These are phyloP conservation scores for Polypterus senegalus DNA, from an alignment of 2,113 vertebrate species.

Conservation along the genomic window DNA sequence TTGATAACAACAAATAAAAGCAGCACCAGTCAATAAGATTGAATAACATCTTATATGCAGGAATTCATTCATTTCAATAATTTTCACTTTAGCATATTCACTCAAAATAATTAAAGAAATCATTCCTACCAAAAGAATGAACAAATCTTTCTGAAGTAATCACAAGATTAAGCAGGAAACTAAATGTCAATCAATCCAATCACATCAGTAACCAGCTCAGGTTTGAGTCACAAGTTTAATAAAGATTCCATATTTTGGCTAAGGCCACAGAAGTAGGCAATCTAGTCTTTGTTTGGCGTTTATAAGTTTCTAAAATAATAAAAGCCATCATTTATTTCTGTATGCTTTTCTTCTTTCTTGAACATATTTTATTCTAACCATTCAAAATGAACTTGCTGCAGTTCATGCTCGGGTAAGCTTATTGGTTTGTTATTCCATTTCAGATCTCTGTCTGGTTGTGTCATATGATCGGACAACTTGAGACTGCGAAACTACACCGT, in stretches of 20 bases:
- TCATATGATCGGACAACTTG: conserved; percentile 91
- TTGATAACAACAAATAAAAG: too few species aligned
- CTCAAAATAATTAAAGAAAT: too few species aligned
- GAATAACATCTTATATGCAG: too few species aligned
- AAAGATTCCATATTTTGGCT: conserved; percentile 37
- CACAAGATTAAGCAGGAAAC: conserved; percentile 3
- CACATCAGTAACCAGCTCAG: conserved; percentile 1
- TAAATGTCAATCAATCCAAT: neutral
- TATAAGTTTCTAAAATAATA: too few species aligned
- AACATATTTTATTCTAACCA: too few species aligned
- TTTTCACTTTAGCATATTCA: too few species aligned
- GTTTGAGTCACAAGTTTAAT: conserved; percentile 3
- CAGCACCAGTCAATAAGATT: too few species aligned
- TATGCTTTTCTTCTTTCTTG: conserved; percentile 16
- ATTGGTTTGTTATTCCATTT: conserved; percentile 54
- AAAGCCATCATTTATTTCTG: neutral
- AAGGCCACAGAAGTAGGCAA: conserved; percentile 62
- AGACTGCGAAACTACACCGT: conserved; percentile 88
- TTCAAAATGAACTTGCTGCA: too few species aligned
- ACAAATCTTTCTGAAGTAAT: neutral
- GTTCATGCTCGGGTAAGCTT: conserved; percentile 1
- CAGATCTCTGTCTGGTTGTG: conserved; percentile 75
- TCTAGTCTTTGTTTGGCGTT: conserved; percentile 23
- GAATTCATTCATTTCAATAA: too few species aligned
- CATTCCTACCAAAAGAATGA: too few species aligned